Percentiles rank a stretch among this genome's conserved stretches.
Conservation (phyloP, 2,113 vertebrate species). For the Excalfactoria chinensis region DNA sequence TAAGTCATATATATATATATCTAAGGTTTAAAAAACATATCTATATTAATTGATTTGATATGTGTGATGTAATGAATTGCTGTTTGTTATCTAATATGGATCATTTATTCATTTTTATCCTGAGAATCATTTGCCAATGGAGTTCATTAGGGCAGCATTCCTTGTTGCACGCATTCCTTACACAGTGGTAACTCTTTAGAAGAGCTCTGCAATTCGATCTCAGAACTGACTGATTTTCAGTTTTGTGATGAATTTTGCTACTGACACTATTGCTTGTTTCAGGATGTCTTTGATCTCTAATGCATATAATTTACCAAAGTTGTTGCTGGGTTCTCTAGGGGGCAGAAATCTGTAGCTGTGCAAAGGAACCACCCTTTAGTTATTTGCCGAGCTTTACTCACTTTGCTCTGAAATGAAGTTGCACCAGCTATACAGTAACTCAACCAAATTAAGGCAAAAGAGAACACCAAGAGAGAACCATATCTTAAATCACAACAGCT, state of each 20-base stretch:
- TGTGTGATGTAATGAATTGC: constrained; percentile 47
- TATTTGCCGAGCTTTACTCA: neutral
- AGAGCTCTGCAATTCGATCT: neutral
- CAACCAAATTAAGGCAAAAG: neutral
- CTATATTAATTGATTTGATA: constrained; percentile 37
- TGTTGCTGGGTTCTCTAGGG: neutral
- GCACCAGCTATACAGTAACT: neutral
- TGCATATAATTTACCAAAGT: neutral
- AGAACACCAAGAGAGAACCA: neutral
- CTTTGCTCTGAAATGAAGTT: neutral
- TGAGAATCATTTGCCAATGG: constrained; percentile 29
- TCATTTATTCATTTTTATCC: constrained; percentile 37
- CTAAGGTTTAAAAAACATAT: constrained; percentile 22
- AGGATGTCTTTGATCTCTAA: neutral
- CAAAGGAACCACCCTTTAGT: neutral
- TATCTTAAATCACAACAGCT: neutral
- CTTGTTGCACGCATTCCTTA: neutral
- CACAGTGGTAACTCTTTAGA: neutral
- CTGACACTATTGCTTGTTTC: neutral
- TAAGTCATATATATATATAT: neutral
- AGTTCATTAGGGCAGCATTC: neutral
- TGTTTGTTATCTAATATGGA: constrained; percentile 37
- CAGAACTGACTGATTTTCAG: neutral
- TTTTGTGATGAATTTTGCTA: neutral
- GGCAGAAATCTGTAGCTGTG: neutral